These are phyloP conservation scores for Silurus glanis DNA, from an alignment of 2,113 vertebrate species.

Conservation along the genomic window DNA sequence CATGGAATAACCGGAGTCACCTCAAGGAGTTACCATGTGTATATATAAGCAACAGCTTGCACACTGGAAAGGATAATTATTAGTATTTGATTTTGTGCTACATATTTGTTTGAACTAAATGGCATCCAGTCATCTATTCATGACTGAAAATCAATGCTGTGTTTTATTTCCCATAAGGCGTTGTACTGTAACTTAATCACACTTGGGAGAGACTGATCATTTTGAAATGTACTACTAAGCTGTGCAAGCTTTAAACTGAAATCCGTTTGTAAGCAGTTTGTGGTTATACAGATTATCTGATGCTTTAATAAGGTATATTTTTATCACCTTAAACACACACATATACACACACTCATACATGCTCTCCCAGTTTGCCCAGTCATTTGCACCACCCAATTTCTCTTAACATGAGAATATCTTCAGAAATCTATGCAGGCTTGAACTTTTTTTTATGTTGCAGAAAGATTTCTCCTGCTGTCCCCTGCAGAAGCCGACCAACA, in stretches of 20 bases:
- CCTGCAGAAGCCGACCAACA: constrained; percentile 2
- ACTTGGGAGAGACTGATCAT: not conserved
- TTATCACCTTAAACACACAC: not conserved
- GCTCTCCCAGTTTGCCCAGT: not conserved
- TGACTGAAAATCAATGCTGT: not conserved
- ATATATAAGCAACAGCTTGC: not conserved
- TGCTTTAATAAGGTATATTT: not conserved
- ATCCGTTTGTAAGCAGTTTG: not conserved
- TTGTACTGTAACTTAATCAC: not conserved
- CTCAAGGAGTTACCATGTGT: not conserved
- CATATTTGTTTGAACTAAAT: not conserved
- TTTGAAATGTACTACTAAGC: not conserved
- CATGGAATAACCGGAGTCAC: not conserved
- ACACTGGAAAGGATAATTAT: not conserved
- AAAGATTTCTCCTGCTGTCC: constrained; percentile 5
- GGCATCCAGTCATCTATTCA: not conserved
- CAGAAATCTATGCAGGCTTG: constrained; percentile 15
- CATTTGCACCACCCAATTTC: constrained; percentile 7
- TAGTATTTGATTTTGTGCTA: not conserved
- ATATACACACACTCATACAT: not conserved
- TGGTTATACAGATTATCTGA: not conserved
- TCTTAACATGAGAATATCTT: not conserved
- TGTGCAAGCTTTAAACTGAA: not conserved
- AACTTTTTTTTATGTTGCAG: constrained; percentile 26
- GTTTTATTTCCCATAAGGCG: not conserved